Percentiles rank a stretch among this genome's conserved stretches.
Evolutionary conservation across 2,797 vertebrate species (phyloP).

Genomic region (Xenentodon cancila): DNA sequence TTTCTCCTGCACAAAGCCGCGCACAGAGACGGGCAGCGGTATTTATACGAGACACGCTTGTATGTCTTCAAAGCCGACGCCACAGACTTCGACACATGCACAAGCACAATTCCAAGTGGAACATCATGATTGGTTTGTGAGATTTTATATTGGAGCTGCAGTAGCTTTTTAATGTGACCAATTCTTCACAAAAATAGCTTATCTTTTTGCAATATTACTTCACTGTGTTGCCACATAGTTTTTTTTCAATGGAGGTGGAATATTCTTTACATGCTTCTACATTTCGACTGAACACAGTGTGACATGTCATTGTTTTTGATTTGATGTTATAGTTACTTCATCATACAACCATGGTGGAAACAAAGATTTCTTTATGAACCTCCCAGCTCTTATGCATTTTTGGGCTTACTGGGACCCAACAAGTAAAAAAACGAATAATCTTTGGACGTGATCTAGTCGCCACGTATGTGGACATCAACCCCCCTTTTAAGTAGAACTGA

Average conservation of each 20-base stretch:
- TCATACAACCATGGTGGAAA: no score
- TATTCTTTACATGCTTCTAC: no score
- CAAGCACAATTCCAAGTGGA: constrained; percentile 1
- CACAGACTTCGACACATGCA: not conserved
- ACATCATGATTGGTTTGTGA: not conserved
- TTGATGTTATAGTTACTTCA: no score
- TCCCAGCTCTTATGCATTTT: no score
- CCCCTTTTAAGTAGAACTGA: no score
- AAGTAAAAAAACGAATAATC: no score
- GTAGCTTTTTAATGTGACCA: not conserved
- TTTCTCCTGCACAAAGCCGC: constrained; percentile 8
- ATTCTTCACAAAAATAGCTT: not conserved
- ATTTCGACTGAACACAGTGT: no score
- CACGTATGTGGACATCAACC: no score
- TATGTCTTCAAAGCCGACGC: not conserved
- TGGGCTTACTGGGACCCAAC: no score
- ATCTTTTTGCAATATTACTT: not conserved
- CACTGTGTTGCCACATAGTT: not conserved
- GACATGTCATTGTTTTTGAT: no score
- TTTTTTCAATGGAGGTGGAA: not conserved
- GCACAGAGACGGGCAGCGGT: not conserved
- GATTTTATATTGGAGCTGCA: not conserved
- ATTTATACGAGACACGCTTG: not conserved
- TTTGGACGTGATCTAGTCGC: no score
- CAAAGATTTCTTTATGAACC: no score